Evolutionary conservation across 2,113 vertebrate genomes (phyloP), one percentile per base, ranked within the genome.

Genomic region (Australoheros scitulus): DNA sequence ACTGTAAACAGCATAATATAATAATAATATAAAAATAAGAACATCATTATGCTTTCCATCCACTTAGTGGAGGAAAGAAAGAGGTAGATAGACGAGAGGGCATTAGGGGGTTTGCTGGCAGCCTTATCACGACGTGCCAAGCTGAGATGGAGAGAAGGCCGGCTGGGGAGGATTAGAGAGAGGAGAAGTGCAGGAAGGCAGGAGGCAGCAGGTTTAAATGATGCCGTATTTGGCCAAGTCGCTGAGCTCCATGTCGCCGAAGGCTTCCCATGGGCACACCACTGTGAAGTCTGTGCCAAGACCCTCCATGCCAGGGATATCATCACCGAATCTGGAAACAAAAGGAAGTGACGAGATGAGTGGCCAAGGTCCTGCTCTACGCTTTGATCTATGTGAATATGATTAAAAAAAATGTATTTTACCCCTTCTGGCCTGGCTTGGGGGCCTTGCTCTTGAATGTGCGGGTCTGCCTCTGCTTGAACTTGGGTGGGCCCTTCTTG

Each of bases 381-480:
- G 61, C 3, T 15, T 15, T 5, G 14, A 22, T 29, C 7, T 15
- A 64, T 5, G 3, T 3, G 38, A 70, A 70, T 29, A 50, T 50
- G 24, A 50, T 29, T n/a, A n/a, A 13, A 32, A 70, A 18, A 57
- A 34, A 7, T 7, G 52, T 1, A 2, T 50, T 29, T 64, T 88
- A 99, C 98, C 98, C 98, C 93, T 97, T 99, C 85, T 99, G 97
- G 74, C 98, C 98, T 83, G 98, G 98, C 88, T 98, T 99, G 10
- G 98, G 98, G 17, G 98, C 98, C 89, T 99, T 99, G 96, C 98
- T 99, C 94, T 99, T 99, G 96, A 99, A 99, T 61, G 98, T 98
- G 10, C 98, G 97, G 15, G 97, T 96, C 91, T 98, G 97, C 86
- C 98, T 96, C 94, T 99, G 98, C 95, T 99, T 99, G 96, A 99